Percentiles rank a stretch among this genome's conserved stretches.
Conservation (phyloP, 2,113 vertebrate genomes). For the Lepus europaeus region DNA sequence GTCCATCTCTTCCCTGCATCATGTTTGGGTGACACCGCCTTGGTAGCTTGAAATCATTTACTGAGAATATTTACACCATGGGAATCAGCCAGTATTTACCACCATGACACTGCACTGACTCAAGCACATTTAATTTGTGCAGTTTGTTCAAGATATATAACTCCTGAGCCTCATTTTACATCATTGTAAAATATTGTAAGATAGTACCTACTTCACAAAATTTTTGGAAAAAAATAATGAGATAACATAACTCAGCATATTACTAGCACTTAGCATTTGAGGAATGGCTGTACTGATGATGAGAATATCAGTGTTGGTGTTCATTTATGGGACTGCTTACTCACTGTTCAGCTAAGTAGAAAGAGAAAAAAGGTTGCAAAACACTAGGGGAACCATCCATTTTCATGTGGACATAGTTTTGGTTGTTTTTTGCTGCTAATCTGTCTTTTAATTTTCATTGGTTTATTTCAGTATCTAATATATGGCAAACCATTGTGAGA, state of each 20-base stretch:
- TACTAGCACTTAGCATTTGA: not conserved
- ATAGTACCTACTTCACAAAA: not conserved
- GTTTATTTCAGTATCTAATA: not conserved
- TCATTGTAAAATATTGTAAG: slow-evolving; percentile 6
- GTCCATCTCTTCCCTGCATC: not conserved
- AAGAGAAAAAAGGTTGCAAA: not conserved
- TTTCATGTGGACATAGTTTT: slow-evolving; percentile 13
- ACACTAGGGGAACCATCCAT: not conserved
- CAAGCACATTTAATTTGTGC: not conserved
- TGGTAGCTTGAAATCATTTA: not conserved
- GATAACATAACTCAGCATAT: not conserved
- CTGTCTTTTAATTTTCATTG: not conserved
- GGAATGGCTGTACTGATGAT: not conserved
- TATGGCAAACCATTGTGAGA: not conserved
- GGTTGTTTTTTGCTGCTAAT: not conserved
- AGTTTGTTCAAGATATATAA: slow-evolving; percentile 17
- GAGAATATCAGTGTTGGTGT: not conserved
- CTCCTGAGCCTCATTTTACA: not conserved
- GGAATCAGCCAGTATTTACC: not conserved
- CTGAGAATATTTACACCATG: not conserved
- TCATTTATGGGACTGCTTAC: not conserved
- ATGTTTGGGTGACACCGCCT: not conserved
- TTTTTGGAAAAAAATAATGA: not conserved
- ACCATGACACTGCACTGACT: not conserved
- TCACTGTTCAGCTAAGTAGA: not conserved